A percentile compares a stretch with the other conserved stretches of the same genome.
Evolutionary conservation across 2,888 invertebrate genomes (phyloP).

Genomic region (Ecliptopera silaceata): DNA sequence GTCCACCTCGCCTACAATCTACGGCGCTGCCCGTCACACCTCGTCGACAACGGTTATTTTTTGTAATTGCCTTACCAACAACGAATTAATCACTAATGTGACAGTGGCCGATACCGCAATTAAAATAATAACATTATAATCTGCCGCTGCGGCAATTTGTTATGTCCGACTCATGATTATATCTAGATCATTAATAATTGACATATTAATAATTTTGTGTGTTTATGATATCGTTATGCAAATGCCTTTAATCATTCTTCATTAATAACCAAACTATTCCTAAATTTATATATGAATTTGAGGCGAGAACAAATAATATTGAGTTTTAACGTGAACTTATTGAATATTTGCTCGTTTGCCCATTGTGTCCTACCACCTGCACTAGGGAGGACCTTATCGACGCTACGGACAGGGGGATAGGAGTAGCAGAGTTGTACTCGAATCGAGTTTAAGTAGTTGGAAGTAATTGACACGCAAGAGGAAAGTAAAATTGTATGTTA

Average conservation of each 20-base stretch:
- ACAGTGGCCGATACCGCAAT: slow-evolving; percentile 60
- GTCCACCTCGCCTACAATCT: slow-evolving; percentile 40
- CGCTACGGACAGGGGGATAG: too few species aligned
- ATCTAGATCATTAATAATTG: slow-evolving; percentile 40
- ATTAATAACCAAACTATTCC: slow-evolving; percentile 9
- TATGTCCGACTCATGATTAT: slow-evolving; percentile 49
- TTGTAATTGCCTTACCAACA: slow-evolving; percentile 68
- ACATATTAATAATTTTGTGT: slow-evolving; percentile 42
- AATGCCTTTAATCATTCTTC: slow-evolving; percentile 27
- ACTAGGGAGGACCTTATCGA: too few species aligned
- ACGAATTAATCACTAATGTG: slow-evolving; percentile 75
- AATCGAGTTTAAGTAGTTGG: too few species aligned
- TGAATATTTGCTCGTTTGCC: too few species aligned
- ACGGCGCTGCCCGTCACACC: slow-evolving; percentile 56
- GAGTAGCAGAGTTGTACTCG: too few species aligned
- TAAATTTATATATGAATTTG: slow-evolving; percentile 14
- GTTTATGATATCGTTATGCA: slow-evolving; percentile 37
- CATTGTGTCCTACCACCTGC: too few species aligned
- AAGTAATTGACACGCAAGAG: too few species aligned
- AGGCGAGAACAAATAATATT: slow-evolving; percentile 16
- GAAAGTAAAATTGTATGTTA: slow-evolving; percentile 25
- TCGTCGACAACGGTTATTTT: slow-evolving; percentile 63
- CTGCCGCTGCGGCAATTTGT: slow-evolving; percentile 50
- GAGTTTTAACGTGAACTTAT: too few species aligned
- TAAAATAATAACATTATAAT: slow-evolving; percentile 58